Evolutionary conservation across 2,113 vertebrate species (phyloP).

Genomic region (Bagarius yarrelli): DNA sequence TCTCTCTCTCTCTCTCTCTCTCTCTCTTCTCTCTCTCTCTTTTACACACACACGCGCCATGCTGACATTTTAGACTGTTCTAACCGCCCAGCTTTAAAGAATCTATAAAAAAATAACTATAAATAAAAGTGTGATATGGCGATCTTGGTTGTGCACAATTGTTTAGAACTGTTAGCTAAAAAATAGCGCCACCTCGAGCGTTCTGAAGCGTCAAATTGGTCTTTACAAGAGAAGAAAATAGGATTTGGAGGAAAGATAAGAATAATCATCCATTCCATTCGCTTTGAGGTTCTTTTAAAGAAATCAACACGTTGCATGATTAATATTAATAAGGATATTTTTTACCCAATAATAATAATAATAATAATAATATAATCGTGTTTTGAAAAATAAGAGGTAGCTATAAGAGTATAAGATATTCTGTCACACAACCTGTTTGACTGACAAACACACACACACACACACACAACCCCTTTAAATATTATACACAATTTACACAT

Average conservation of each 20-base stretch:
- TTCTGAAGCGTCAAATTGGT: not conserved
- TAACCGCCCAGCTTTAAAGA: not conserved
- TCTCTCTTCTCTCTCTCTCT: too few species aligned
- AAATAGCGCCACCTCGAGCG: not conserved
- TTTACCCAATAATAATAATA: not conserved
- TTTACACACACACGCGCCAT: not conserved
- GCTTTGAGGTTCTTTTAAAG: not conserved
- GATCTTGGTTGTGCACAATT: too few species aligned
- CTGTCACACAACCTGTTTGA: not conserved
- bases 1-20: too few species aligned
- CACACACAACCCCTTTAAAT: not conserved
- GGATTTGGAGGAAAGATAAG: not conserved
- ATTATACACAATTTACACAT: not conserved
- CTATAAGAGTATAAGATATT: not conserved
- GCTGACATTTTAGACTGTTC: not conserved
- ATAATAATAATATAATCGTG: not conserved
- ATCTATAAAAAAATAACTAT: not conserved
- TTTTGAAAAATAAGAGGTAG: conserved; percentile 8
- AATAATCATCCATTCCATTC: not conserved
- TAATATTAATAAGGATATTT: too few species aligned
- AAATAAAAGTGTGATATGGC: not conserved
- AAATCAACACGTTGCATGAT: not conserved
- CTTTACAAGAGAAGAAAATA: not conserved
- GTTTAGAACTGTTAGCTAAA: not conserved
- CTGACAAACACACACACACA: not conserved